These are phyloP conservation scores for Sphaerodactylus townsendi DNA, from an alignment of 2,113 vertebrate species.

Conservation along the genomic window DNA sequence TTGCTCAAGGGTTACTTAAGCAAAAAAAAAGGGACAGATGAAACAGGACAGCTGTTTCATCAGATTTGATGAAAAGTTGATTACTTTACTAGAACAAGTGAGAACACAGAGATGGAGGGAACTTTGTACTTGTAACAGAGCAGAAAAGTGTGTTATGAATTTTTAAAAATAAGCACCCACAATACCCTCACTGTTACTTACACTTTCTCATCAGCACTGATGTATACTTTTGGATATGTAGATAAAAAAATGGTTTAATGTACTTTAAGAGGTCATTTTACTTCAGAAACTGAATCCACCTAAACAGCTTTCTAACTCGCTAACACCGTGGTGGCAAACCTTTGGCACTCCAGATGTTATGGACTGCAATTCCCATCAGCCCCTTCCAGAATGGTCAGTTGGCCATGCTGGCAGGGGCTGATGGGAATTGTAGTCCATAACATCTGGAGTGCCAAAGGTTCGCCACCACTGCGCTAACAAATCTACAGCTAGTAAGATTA, in stretches of 20 bases:
- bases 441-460: no score
- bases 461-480: no score
- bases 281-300: background rate
- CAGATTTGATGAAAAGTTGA: background rate
- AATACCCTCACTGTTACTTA: background rate
- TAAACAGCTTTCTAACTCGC: background rate
- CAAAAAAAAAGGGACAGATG: background rate
- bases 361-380: no score
- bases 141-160: no score
- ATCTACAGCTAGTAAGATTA: no score
- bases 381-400: no score
- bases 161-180: background rate
- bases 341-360: no score
- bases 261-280: background rate
- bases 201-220: background rate
- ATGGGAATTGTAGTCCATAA: no score
- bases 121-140: background rate
- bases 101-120: background rate
- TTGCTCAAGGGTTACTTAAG: background rate
- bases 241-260: background rate
- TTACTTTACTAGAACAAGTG: accelerated
- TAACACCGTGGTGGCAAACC: no score
- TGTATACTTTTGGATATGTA: background rate
- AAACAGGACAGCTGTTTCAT: background rate
- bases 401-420: no score